Evolutionary conservation across 2,888 invertebrate species (phyloP).

Genomic region (Pseudococcus jackbeardsleyi): DNA sequence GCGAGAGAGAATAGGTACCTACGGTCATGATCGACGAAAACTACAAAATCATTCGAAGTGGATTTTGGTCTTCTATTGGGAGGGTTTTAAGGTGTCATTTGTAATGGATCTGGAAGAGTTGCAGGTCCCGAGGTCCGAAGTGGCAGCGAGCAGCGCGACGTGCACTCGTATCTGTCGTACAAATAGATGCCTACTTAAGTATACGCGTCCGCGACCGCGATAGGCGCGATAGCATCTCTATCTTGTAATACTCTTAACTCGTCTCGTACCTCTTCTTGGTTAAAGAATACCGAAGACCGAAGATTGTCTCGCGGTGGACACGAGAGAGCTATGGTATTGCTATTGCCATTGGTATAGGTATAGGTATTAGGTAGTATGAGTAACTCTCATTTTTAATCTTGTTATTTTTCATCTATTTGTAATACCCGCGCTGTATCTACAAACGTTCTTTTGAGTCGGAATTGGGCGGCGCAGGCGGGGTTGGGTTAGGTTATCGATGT

Average conservation of each 20-base stretch:
- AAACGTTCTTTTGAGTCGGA: conserved; percentile 21
- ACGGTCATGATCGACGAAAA: not conserved
- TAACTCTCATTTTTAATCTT: conserved; percentile 63
- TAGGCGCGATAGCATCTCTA: conserved; percentile 48
- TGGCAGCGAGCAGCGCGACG: not conserved
- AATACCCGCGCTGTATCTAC: conserved; percentile 30
- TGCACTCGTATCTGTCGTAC: not conserved
- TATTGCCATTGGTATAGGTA: too few relatives aligned
- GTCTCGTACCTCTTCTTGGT: not conserved
- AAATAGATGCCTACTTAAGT: not conserved
- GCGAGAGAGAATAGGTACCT: too few relatives aligned
- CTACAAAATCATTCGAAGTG: conserved; percentile 56
- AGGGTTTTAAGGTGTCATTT: conserved; percentile 64
- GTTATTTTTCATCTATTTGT: conserved; percentile 62
- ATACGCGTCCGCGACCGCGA: not conserved
- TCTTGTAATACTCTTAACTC: not conserved
- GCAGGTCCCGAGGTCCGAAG: not conserved
- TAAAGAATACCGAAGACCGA: conserved; percentile 29
- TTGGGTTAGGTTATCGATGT: conserved; percentile 54
- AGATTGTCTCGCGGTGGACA: not conserved
- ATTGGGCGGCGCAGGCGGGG: not conserved
- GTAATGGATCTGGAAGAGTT: conserved; percentile 59
- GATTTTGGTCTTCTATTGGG: conserved; percentile 9
- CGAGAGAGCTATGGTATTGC: not conserved
- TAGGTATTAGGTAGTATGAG: too few relatives aligned